Evolutionary conservation across 2,113 vertebrate species (phyloP).

Genomic region (Scartelaos histophorus): DNA sequence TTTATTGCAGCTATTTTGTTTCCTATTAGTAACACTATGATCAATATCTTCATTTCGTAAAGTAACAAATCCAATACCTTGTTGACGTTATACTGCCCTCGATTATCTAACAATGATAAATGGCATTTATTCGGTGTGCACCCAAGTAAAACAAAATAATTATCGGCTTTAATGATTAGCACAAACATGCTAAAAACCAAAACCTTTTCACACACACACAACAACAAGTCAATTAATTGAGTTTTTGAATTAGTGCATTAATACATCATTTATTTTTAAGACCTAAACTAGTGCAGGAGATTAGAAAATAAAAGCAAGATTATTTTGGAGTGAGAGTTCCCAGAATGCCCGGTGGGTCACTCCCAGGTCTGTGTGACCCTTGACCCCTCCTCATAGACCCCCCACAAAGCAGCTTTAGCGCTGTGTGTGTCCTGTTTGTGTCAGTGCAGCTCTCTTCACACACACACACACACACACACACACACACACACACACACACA

Average conservation of each 20-base stretch:
- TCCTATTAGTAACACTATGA: too few relatives aligned
- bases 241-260: neutral
- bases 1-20: neutral
- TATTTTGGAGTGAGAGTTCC: constrained; percentile 50
- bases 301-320: constrained; percentile 33
- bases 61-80: too few relatives aligned
- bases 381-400: constrained; percentile 25
- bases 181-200: too few relatives aligned
- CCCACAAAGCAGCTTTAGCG: constrained; percentile 34
- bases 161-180: too few relatives aligned
- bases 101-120: neutral
- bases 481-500: too few relatives aligned
- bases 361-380: constrained; percentile 35
- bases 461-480: too few relatives aligned
- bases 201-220: too few relatives aligned
- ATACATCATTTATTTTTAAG: neutral
- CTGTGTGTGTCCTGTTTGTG: constrained; percentile 17
- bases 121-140: neutral
- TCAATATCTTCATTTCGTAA: too few relatives aligned
- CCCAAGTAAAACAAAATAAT: neutral
- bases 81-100: neutral
- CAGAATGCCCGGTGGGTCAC: constrained; percentile 45
- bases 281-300: neutral
- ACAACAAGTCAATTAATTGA: neutral
- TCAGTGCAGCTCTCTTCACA: too few relatives aligned